A percentile compares a stretch with the other conserved stretches of the same genome.
Conservation (phyloP, 1,140 invertebrate species). For the Saccostrea cuccullata region DNA sequence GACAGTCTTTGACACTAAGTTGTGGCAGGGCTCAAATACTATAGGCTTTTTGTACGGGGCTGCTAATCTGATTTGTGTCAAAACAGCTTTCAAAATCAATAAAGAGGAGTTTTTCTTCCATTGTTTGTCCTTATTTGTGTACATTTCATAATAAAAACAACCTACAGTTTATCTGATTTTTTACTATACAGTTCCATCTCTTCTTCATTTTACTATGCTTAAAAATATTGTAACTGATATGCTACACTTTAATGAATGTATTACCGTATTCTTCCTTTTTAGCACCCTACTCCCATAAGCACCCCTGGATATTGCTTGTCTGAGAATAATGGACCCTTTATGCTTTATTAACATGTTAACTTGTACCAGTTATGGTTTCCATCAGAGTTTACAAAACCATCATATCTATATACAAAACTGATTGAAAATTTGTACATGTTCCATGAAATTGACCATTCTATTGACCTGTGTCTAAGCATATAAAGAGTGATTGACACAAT, state of each 20-base stretch:
- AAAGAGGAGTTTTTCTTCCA: not conserved
- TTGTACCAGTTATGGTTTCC: no score
- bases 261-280: no score
- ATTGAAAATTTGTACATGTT: no score
- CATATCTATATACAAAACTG: no score
- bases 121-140: not conserved
- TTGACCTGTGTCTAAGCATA: no score
- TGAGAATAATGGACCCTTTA: no score
- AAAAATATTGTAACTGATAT: not conserved
- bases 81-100: conserved; percentile 34
- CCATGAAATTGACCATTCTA: no score
- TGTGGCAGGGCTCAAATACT: conserved; percentile 4
- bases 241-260: not conserved
- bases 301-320: no score
- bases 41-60: not conserved
- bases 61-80: conserved; percentile 35
- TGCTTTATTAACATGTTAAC: no score
- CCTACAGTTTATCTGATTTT: not conserved
- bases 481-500: no score
- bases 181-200: not conserved
- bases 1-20: conserved; percentile 17
- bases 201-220: not conserved
- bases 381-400: no score
- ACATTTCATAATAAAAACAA: not conserved
- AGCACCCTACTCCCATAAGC: no score